Evolutionary conservation across 53 echinoderm and acorn worm species (phyloP), one percentile per base, ranked within the genome.

Genomic region (Echinometra lucunter): DNA sequence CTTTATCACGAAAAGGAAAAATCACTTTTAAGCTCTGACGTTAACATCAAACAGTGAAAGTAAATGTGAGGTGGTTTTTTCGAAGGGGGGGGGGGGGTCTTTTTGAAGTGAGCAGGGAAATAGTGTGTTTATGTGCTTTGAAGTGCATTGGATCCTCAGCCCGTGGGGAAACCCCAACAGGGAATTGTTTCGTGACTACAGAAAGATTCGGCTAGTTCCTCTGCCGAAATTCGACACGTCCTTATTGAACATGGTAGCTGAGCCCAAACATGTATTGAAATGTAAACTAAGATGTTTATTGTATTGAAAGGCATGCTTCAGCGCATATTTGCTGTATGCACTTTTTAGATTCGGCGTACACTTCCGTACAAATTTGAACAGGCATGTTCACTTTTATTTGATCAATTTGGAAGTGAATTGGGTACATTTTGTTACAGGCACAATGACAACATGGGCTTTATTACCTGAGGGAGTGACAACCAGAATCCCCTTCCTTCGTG

Each of bases 101-200:
- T 12, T 34, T 30, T 72, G 35, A 34, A 72, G 35, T 70, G 72
- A 34, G 72, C 72, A 42, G 28, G 85, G n/a, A 85, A 2, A 53
- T 2, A 27, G 37, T 25, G 85, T 85, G n/a, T n/a, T n/a, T n/a
- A n/a, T n/a, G 45, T 28, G 49, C 85, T 10, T 28, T 27, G 85
- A 85, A 28, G 49, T n/a, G 85, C n/a, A 85, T 45, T 44, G n/a
- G 37, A 21, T 2, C 85, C 13, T 85, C 53, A 30, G 47, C 49
- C 40, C 21, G 81, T 44, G 1, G 42, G 40, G 3, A 49, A 85
- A 12, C 27, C 30, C 85, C 85, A n/a, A 49, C 85, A 49, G 85
- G 85, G 85, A 85, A 85, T 85, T n/a, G 28, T 2, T 49, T 27
- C 85, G 85, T 85, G 85, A 85, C 85, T 53, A 30, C 47, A 12